Evolutionary conservation across 37 sponge, comb jelly and placozoan species (phyloP), one percentile per base, ranked within the genome.

Genomic region (Crambe crambe): DNA sequence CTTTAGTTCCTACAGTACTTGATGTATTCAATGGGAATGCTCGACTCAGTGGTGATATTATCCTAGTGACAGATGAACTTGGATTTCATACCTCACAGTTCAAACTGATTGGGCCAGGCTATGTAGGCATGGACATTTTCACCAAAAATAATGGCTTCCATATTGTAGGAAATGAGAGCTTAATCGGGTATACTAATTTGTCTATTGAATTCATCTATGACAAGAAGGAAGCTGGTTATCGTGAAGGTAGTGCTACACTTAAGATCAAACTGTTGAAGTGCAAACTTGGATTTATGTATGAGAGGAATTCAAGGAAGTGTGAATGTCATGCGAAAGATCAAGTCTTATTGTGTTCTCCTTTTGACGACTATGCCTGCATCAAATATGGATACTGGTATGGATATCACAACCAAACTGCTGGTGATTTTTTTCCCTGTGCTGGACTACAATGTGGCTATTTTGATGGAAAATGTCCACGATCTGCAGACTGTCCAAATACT

Each of bases 331-430:
- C 12, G 3, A 41, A 4, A 22, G 26, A 70, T 65, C 2, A 70
- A 40, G 18, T 70, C 3, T 12, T 70, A 25, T 70, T 40, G 37
- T 5, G 42, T 1, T 34, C 66, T 8, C 25, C 32, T 6, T 15
- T 15, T 47, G 12, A 47, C 35, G 30, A 34, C 35, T 20, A 8
- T 15, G 70, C 70, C 5, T 70, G 70, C 37, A 36, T 70, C 1
- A 3, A 6, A 22, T 40, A 40, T 70, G 70, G 42, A 2, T 70
- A 70, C 42, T 70, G 70, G 70, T 70, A 70, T 70, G 70, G 70
- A 39, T 25, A 25, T 22, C 12, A 10, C 3, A n/a, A 23, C 30
- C 4, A 36, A 40, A 42, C n/a, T 9, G 70, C 12, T 5, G 3
- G 10, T 2, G 30, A 30, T 12, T 17, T 70, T 38, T 36, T 42